A percentile compares a stretch with the other conserved stretches of the same genome.
Conservation (phyloP, 2,113 vertebrate species). For the Atractosteus spatula region DNA sequence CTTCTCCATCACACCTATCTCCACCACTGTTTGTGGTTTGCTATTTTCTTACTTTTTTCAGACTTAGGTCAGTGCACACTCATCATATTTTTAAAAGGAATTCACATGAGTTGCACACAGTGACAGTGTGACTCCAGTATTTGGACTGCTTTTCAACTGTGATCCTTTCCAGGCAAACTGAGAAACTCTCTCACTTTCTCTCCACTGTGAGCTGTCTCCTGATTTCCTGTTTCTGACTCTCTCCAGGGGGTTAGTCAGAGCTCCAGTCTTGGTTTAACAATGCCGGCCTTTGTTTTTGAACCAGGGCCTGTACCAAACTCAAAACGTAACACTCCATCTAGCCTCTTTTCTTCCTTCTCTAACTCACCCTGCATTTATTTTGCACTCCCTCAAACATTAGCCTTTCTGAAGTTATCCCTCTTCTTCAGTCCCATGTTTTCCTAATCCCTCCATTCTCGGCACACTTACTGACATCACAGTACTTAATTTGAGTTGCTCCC, state of each 20-base stretch:
- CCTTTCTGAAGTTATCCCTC: too few species aligned
- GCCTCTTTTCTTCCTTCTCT: neutral
- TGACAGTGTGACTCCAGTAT: neutral
- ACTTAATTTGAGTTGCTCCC: too few species aligned
- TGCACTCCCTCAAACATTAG: neutral
- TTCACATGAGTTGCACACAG: neutral
- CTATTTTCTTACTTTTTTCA: too few species aligned
- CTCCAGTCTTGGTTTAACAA: neutral
- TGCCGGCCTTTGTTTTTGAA: neutral
- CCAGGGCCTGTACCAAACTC: neutral
- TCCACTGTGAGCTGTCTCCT: neutral
- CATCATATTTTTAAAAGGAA: too few species aligned
- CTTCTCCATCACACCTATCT: too few species aligned
- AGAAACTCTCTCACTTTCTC: neutral
- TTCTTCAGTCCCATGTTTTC: too few species aligned
- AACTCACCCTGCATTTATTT: neutral
- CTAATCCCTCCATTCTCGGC: too few species aligned
- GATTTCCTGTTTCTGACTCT: neutral
- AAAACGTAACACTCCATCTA: too few species aligned
- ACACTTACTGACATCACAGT: too few species aligned
- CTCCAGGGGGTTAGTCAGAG: neutral
- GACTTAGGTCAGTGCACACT: too few species aligned
- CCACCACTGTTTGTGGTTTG: too few species aligned
- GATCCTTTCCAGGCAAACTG: conserved; percentile 3
- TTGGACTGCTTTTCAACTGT: neutral